Base-by-base conservation (phyloP, 2,113 vertebrate species). In the Mastomys natalensis region DNA sequence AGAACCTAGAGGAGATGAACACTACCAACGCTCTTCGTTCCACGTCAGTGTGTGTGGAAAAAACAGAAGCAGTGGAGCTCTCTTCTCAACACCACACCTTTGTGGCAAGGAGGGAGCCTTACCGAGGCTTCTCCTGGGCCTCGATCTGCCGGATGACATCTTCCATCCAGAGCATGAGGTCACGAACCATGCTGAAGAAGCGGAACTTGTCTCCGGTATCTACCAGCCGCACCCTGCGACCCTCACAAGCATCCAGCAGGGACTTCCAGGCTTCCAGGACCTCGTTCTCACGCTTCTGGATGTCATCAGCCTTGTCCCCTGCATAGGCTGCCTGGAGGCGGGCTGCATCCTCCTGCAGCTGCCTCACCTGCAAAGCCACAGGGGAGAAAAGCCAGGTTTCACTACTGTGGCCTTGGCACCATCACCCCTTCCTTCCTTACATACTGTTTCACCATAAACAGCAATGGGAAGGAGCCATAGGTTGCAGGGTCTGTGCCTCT, bases 151-250 rank as follows among this genome's bases (percentile, higher is more conserved):
- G 99, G 98, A 99, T 99, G 72, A 99, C 99, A 0, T 99, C 99
- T 48, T 99, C 99, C 99, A 99, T 99, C 99, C 99, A 99, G 37
- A 99, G 99, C 99, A 99, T 99, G 96, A 99, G 99, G 95, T 99
- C 99, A 0, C 99, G 99, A 73, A 99, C 99, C 99, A 99, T 98
- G 98, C 99, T 99, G 98, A 99, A 99, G 98, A 99, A 99, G 51
- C 99, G 99, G 99, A 99, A 99, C 97, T 99, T 99, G 98, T 99
- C 99, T 4, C 99, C 99, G 0, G 99, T 99, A 97, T 99, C 99
- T 11, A 99, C 99, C 93, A 99, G 98, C 31, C 99, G 98, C 1
- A 99, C 97, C 93, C 99, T 97, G 87, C 99, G 99, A 9, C 98
- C 99, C 58, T 99, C 99, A 0, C 99, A 99, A 80, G 99, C 99